A percentile compares a stretch with the other conserved stretches of the same genome.
Conservation (phyloP, 2,888 invertebrate genomes). For the Aphodius sticticus region DNA sequence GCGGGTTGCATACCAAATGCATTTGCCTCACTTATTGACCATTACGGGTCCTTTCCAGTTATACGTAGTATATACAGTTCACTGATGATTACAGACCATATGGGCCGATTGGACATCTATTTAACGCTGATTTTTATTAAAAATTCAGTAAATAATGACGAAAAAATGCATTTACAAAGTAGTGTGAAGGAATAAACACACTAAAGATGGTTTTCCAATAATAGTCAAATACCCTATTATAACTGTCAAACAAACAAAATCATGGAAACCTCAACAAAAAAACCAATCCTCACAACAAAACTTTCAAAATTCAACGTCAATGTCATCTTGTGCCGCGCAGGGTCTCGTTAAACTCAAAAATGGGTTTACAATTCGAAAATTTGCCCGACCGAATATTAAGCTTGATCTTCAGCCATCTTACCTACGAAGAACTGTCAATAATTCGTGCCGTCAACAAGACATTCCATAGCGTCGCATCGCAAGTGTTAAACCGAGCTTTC, state of each 20-base stretch:
- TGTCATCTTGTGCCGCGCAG: not conserved
- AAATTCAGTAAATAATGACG: no score
- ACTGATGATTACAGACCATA: no score
- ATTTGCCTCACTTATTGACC: no score
- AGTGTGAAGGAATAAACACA: no score
- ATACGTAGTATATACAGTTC: no score
- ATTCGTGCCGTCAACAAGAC: slow-evolving; percentile 21
- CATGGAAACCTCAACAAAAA: not conserved
- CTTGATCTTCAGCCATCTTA: slow-evolving; percentile 24
- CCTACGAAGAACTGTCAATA: slow-evolving; percentile 18
- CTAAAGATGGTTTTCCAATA: no score
- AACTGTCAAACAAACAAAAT: not conserved
- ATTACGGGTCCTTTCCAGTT: no score
- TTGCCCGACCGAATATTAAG: slow-evolving; percentile 18
- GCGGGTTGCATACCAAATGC: no score
- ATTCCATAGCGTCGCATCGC: slow-evolving; percentile 26
- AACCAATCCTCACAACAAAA: not conserved
- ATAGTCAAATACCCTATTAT: no score
- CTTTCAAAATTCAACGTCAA: not conserved
- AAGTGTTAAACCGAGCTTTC: slow-evolving; percentile 28
- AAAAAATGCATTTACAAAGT: no score
- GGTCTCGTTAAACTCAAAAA: slow-evolving; percentile 17
- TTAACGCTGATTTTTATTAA: no score
- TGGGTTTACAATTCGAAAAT: slow-evolving; percentile 28
- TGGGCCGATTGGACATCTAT: no score